A percentile compares a stretch with the other conserved stretches of the same genome.
Evolutionary conservation across 2,113 vertebrate genomes (phyloP).

Genomic region (Nothobranchius furzeri): DNA sequence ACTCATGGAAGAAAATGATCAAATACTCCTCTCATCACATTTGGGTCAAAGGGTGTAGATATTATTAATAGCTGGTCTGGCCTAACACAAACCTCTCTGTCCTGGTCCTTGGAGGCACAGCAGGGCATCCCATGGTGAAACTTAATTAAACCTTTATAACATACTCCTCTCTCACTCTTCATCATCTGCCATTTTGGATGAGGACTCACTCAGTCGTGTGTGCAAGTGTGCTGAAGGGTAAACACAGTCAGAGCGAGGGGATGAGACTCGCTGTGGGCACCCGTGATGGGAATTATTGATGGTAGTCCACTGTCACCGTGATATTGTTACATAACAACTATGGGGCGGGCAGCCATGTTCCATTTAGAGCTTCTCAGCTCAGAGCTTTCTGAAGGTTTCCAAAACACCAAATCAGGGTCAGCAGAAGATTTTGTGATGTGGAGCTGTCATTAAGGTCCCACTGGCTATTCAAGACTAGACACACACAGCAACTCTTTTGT

Average conservation of each 20-base stretch:
- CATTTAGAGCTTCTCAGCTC: slow-evolving; percentile 4
- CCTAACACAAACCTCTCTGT: slow-evolving; percentile 69
- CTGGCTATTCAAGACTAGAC: slow-evolving; percentile 43
- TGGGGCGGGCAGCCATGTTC: slow-evolving; percentile 12
- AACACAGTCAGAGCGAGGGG: slow-evolving; percentile 33
- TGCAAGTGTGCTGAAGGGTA: slow-evolving; percentile 49
- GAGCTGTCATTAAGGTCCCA: slow-evolving; percentile 39
- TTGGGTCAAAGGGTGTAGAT: slow-evolving; percentile 60
- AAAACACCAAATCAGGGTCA: slow-evolving; percentile 33
- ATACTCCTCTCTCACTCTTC: slow-evolving; percentile 63
- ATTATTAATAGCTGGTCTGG: slow-evolving; percentile 63
- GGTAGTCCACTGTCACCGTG: slow-evolving; percentile 24
- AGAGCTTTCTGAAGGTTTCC: slow-evolving; percentile 28
- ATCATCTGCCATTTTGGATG: slow-evolving; percentile 69
- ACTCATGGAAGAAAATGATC: slow-evolving; percentile 41
- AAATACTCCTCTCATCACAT: slow-evolving; percentile 48
- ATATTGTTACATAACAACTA: slow-evolving; percentile 45
- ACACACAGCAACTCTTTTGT: slow-evolving; percentile 67
- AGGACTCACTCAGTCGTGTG: slow-evolving; percentile 55
- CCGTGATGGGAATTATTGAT: slow-evolving; percentile 36
- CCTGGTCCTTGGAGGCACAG: slow-evolving; percentile 49
- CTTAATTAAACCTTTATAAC: slow-evolving; percentile 73
- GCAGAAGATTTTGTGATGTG: slow-evolving; percentile 36
- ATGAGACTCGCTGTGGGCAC: slow-evolving; percentile 6
- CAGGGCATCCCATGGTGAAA: slow-evolving; percentile 66